Base-by-base conservation (phyloP, 1,140 invertebrate species). In the Cydia pomonella region DNA sequence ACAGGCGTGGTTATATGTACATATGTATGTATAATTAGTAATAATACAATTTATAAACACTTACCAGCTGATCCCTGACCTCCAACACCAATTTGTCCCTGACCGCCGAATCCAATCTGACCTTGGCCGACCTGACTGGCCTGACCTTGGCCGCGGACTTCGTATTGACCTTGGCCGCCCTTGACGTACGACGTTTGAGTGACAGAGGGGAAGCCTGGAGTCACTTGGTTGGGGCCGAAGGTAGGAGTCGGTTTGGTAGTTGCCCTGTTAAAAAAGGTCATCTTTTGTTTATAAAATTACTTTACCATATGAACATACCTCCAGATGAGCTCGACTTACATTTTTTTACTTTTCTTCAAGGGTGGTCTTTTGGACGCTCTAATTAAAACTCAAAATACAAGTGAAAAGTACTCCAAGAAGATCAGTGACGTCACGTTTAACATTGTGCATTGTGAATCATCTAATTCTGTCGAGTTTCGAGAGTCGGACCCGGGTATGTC, bases 181-280 rank as follows among this genome's bases (percentile, higher is more conserved):
- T 77, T 75, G 3, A 47, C 72, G 62, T 76, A 78, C 2, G 79
- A 71, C 0, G 53, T 41, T 18, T 29, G 25, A 41, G 75, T 1
- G 1, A 73, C 63, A 0, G 83, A 80, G 2, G 79, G 77, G 78
- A 73, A 84, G 33, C 82, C 77, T 21, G 79, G 80, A 9, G 85
- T 82, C 3, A 84, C 76, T 50, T 77, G 78, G 79, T 83, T 84
- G 0, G 80, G 82, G 27, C 81, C 80, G 53, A 76, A 82, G 27
- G 81, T 73, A 38, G 80, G 69, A 7, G 81, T 80, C 63, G 85
- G 79, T 77, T 82, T 85, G 25, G 77, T 75, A 44, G 82, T 78
- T 10, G 71, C 75, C 50, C 79, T 85, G 81, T 27, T 79, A 12
- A 78, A 73, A 78, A 80, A 33, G 74, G 77, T 77, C 47, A 66